Percentiles rank a stretch among this genome's conserved stretches.
Conservation (phyloP, 2,797 vertebrate genomes). For the Anguilla megastoma region DNA sequence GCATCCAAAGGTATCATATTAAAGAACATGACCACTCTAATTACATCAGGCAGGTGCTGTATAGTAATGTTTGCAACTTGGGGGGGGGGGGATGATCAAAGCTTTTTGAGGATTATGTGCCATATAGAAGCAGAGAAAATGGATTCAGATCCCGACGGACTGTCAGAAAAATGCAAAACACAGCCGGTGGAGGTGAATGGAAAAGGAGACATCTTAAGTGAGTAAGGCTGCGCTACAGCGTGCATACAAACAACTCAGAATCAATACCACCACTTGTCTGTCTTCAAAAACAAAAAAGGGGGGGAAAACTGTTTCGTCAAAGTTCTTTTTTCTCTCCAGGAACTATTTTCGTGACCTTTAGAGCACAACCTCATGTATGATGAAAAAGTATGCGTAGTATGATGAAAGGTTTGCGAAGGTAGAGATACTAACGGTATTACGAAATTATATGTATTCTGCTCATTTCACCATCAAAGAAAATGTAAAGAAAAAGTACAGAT, state of each 20-base stretch:
- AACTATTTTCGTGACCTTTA: neutral
- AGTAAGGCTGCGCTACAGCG: neutral
- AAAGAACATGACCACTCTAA: neutral
- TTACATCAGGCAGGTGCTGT: neutral
- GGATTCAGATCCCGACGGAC: conserved; percentile 22
- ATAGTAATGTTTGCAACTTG: neutral
- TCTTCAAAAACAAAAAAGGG: neutral
- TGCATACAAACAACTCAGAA: neutral
- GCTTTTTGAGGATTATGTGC: conserved; percentile 13
- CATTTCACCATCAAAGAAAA: neutral
- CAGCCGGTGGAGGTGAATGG: neutral
- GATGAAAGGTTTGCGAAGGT: neutral
- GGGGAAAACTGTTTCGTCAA: neutral
- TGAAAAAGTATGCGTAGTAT: neutral
- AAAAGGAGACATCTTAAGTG: neutral
- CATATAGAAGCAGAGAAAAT: conserved; percentile 26
- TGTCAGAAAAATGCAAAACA: neutral
- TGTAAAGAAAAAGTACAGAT: neutral
- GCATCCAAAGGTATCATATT: neutral
- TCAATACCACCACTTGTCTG: neutral
- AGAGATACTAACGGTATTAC: too few relatives aligned
- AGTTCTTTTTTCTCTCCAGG: neutral
- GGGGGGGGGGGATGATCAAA: neutral
- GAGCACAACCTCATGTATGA: neutral
- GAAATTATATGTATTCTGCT: neutral